These are phyloP conservation scores for Conops quadrifasciatus DNA, from an alignment of 2,888 invertebrate genomes.

Conservation along the genomic window DNA sequence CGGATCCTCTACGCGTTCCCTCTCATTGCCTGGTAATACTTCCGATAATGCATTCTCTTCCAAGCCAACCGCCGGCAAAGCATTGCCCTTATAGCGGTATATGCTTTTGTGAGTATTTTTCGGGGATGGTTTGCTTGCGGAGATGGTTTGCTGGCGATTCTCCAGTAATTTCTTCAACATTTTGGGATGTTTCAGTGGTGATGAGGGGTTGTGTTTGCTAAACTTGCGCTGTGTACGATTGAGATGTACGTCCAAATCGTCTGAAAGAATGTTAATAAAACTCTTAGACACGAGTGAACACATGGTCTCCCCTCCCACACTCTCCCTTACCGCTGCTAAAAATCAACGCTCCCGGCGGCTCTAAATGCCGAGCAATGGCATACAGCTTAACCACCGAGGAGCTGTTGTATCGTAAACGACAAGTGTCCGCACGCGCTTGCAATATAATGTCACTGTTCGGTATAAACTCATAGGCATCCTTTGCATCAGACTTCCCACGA, in stretches of 20 bases:
- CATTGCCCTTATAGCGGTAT: conserved; percentile 48
- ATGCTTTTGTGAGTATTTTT: conserved; percentile 37
- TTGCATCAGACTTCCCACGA: conserved; percentile 64
- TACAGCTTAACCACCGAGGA: conserved; percentile 73
- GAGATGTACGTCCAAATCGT: conserved; percentile 61
- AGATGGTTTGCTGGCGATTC: conserved; percentile 54
- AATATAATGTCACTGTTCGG: conserved; percentile 65
- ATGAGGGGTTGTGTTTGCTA: conserved; percentile 53
- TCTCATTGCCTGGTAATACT: conserved; percentile 46
- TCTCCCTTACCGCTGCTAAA: conserved; percentile 72
- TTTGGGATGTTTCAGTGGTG: conserved; percentile 64
- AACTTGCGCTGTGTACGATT: conserved; percentile 64
- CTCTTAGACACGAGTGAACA: conserved; percentile 14
- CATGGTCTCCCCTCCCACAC: neutral
- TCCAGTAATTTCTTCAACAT: conserved; percentile 61
- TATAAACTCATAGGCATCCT: conserved; percentile 68
- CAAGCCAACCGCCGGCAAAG: conserved; percentile 44
- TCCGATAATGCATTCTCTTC: conserved; percentile 52
- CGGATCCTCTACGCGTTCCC: conserved; percentile 31
- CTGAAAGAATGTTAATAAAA: conserved; percentile 41
- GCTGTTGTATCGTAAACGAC: conserved; percentile 75
- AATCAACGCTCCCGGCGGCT: conserved; percentile 76
- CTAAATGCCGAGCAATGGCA: conserved; percentile 71
- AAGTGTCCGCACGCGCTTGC: conserved; percentile 70
- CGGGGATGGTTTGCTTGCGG: conserved; percentile 39